Conservation (phyloP, 1,140 invertebrate genomes). For the Drosophila murphyi region DNA sequence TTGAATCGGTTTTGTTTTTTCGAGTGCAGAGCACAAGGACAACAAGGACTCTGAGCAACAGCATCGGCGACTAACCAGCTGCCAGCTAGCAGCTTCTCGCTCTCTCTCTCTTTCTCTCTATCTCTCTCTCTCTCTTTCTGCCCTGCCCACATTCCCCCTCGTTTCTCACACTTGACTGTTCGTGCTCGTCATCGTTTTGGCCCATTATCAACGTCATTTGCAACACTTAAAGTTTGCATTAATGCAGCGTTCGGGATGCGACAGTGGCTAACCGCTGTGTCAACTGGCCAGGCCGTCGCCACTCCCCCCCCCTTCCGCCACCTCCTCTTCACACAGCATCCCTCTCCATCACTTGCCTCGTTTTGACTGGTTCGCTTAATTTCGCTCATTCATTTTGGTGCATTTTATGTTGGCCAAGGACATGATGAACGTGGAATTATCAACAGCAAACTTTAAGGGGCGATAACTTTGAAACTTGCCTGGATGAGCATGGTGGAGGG, state of each 20-base stretch:
- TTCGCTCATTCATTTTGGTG: conserved; percentile 48
- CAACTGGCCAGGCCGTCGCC: conserved; percentile 25
- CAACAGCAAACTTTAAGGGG: conserved; percentile 8
- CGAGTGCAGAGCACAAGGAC: conserved; percentile 6
- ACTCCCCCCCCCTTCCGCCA: no score
- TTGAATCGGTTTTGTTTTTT: no score
- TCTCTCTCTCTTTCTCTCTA: neutral
- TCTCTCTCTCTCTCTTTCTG: neutral
- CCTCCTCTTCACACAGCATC: no score
- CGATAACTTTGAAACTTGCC: neutral
- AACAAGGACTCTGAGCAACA: conserved; percentile 23
- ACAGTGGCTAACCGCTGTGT: conserved; percentile 41
- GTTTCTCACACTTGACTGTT: neutral
- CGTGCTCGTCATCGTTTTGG: conserved; percentile 20
- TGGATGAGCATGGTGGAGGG: no score
- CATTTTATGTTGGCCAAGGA: conserved; percentile 52
- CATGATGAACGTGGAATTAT: conserved; percentile 46
- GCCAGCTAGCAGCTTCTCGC: neutral
- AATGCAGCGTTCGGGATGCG: conserved; percentile 38
- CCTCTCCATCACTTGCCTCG: no score
- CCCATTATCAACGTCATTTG: conserved; percentile 59
- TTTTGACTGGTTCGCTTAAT: conserved; percentile 36
- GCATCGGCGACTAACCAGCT: conserved; percentile 15
- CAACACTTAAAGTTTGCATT: conserved; percentile 58
- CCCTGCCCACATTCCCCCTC: neutral